Base-by-base conservation (phyloP, 2,797 vertebrate species). In the Austrolebias charrua region DNA sequence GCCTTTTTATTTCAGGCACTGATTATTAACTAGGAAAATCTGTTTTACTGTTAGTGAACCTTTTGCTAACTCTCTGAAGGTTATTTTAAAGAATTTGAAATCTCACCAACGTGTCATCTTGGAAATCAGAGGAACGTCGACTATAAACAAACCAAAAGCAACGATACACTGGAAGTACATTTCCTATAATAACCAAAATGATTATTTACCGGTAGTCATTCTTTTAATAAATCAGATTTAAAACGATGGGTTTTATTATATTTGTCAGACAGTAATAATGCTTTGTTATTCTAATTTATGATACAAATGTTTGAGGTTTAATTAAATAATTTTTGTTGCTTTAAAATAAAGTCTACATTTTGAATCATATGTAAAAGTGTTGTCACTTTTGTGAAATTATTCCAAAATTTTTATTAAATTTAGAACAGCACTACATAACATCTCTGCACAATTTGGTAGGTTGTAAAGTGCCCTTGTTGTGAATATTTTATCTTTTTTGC, bases 1-100 rank as follows among this genome's bases (percentile, higher is more conserved):
- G 68, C 35, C 46, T 75, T 81, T 76, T 16, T 66, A 64, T 62
- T 33, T 3, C 13, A 79, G 2, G 7, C 73, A 75, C 60, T 83
- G 63, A 64, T 66, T 10, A 35, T 62, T 24, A 24, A 24, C 24
- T 24, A 24, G 24, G 24, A 24, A 24, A 2, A 24, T 24, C 24
- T 24, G 73, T 57, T 60, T 1, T 76, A 33, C 4, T 5, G 55
- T 55, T 0, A 1, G 0, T 56, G 11, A 58, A 24, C 24, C 66
- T 18, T 64, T 42, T 4, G 45, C 1, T 20, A 20, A 2, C 10
- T 63, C 5, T 59, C 5, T 50, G 4, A 5, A 8, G 3, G 14
- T 40, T 55, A 2, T 35, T 35, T 47, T 44, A 53, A 35, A 12
- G 43, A 44, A 13, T 13, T 8, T 29, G 1, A 48, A 46, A 10